Percentiles rank a stretch among this genome's conserved stretches.
Evolutionary conservation across 2,888 invertebrate species (phyloP).

Genomic region (Dexiosoma caninum): DNA sequence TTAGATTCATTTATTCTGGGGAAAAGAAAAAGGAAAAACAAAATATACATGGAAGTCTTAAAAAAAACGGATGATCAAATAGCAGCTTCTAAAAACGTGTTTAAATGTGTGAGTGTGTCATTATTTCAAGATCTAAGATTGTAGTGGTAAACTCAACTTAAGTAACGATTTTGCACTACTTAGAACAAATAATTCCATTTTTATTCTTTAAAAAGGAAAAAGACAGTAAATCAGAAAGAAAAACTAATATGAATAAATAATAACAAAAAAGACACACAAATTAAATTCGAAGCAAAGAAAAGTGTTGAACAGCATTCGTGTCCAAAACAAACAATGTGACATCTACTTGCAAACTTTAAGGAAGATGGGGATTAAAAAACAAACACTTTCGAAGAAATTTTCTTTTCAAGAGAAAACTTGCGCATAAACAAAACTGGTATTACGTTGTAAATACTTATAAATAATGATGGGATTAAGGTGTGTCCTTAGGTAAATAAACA

Average conservation of each 20-base stretch:
- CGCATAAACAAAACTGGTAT: slow-evolving; percentile 39
- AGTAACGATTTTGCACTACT: slow-evolving; percentile 49
- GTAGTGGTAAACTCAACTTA: slow-evolving; percentile 15
- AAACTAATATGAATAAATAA: slow-evolving; percentile 1
- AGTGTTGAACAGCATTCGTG: slow-evolving; percentile 7
- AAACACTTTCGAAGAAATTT: background rate
- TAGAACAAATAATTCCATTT: slow-evolving; percentile 47
- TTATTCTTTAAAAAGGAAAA: slow-evolving; percentile 1
- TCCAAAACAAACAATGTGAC: slow-evolving; percentile 25
- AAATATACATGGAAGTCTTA: slow-evolving; percentile 8
- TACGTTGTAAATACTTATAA: slow-evolving; percentile 31
- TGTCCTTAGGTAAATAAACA: slow-evolving; percentile 7
- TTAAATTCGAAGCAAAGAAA: background rate
- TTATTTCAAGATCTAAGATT: background rate
- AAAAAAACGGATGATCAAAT: background rate
- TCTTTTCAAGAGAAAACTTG: background rate
- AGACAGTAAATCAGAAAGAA: background rate
- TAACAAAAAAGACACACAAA: background rate
- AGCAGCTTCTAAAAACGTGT: slow-evolving; percentile 26
- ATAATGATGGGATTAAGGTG: slow-evolving; percentile 30
- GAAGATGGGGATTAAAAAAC: background rate
- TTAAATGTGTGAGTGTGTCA: slow-evolving; percentile 2
- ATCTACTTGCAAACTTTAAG: background rate
- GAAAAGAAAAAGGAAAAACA: slow-evolving; percentile 10
- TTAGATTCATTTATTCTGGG: slow-evolving; percentile 34